Evolutionary conservation across 2,113 vertebrate genomes (phyloP).

Genomic region (Craseonycteris thonglongyai): DNA sequence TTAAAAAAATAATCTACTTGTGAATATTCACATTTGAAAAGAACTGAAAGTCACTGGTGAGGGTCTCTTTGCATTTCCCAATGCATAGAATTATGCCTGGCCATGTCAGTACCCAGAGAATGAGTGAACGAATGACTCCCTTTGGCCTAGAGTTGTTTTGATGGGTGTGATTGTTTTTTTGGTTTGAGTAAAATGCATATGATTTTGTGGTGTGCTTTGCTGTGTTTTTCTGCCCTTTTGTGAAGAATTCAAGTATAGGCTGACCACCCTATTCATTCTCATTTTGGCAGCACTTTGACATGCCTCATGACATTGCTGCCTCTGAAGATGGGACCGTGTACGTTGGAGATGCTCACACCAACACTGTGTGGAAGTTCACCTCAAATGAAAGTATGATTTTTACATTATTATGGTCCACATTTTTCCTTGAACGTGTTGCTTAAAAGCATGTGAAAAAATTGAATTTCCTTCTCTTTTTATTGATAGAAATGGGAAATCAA

Average conservation of each 20-base stretch:
- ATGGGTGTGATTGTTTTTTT: neutral
- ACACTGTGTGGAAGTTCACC: slow-evolving; percentile 88
- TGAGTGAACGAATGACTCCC: neutral
- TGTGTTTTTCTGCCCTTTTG: neutral
- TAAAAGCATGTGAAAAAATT: neutral
- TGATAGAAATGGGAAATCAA: neutral
- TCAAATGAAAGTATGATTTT: slow-evolving; percentile 86
- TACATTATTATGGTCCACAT: neutral
- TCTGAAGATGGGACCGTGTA: slow-evolving; percentile 85
- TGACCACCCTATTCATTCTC: neutral
- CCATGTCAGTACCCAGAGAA: neutral
- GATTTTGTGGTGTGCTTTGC: neutral
- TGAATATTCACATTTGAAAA: neutral
- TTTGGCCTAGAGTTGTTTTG: neutral
- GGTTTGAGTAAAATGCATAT: neutral
- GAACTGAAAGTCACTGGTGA: neutral
- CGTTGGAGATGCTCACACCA: slow-evolving; percentile 84
- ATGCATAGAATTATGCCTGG: too few species aligned
- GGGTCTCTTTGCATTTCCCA: neutral
- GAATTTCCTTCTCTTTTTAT: neutral
- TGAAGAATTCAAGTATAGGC: neutral
- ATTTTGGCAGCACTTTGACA: slow-evolving; percentile 85
- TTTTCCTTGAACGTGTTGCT: neutral
- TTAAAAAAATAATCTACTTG: neutral
- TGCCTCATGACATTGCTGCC: slow-evolving; percentile 92